These are phyloP conservation scores for Patella caerulea DNA, from an alignment of 2,888 invertebrate species.

Conservation along the genomic window DNA sequence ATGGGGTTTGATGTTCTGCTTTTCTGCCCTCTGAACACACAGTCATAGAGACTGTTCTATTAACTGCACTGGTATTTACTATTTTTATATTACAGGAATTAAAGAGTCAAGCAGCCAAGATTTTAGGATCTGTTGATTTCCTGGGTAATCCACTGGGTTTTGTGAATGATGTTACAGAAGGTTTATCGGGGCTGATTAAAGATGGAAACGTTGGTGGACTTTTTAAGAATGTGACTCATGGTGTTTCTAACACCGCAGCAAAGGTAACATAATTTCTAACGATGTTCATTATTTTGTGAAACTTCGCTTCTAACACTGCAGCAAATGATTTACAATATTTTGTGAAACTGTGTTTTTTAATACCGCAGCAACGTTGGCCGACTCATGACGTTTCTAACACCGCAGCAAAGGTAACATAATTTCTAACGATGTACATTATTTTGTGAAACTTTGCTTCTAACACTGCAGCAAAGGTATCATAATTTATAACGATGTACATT, in stretches of 20 bases:
- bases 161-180: constrained; percentile 95
- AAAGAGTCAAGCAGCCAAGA: constrained; percentile 94
- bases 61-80: too few relatives aligned
- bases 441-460: constrained; percentile 74
- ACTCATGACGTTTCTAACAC: too few relatives aligned
- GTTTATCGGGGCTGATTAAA: constrained; percentile 89
- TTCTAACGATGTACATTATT: background rate
- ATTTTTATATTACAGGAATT: constrained; percentile 77
- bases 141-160: constrained; percentile 97
- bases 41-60: too few relatives aligned
- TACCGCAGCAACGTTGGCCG: too few relatives aligned
- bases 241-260: constrained; percentile 96
- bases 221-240: constrained; percentile 96
- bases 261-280: constrained; percentile 78
- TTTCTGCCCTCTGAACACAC: too few relatives aligned
- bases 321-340: constrained; percentile 82
- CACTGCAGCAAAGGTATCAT: constrained; percentile 77
- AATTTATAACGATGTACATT: background rate
- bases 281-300: background rate
- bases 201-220: constrained; percentile 94
- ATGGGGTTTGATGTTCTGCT: too few relatives aligned
- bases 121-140: constrained; percentile 96
- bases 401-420: background rate
- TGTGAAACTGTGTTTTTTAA: constrained; percentile 81
- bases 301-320: constrained; percentile 81